Conservation (phyloP, 2,888 invertebrate genomes). For the Lobophora halterata region DNA sequence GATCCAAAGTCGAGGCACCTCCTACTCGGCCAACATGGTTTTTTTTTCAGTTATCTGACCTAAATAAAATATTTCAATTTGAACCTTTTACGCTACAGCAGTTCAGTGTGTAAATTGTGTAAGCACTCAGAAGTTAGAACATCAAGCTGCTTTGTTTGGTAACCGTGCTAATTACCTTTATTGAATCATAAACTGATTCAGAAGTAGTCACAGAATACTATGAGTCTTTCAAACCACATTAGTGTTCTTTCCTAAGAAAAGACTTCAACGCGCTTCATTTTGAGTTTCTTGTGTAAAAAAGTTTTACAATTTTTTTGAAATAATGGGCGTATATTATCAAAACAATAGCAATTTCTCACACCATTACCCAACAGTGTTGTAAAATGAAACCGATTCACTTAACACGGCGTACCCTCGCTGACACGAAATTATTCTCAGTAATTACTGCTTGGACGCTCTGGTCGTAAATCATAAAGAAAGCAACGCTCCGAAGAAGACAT, state of each 20-base stretch:
- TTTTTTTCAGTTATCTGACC: too few relatives aligned
- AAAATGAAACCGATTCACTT: slow-evolving; percentile 13
- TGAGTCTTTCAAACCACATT: too few relatives aligned
- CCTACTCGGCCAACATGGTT: too few relatives aligned
- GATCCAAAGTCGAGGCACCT: too few relatives aligned
- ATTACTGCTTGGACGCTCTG: slow-evolving; percentile 45
- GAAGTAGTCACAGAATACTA: too few relatives aligned
- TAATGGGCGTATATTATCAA: too few relatives aligned
- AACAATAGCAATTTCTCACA: too few relatives aligned
- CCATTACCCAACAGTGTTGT: too few relatives aligned
- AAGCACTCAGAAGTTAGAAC: slow-evolving; percentile 41
- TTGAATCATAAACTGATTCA: slow-evolving; percentile 41
- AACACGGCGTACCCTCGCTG: slow-evolving; percentile 26
- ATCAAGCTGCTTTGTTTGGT: slow-evolving; percentile 34
- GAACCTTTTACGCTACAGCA: slow-evolving; percentile 19
- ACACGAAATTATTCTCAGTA: slow-evolving; percentile 46
- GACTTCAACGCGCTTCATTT: too few relatives aligned
- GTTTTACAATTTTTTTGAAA: too few relatives aligned
- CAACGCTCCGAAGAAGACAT: slow-evolving; percentile 71
- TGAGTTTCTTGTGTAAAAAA: too few relatives aligned
- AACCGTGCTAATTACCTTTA: slow-evolving; percentile 46
- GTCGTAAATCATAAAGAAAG: slow-evolving; percentile 73
- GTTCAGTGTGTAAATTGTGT: slow-evolving; percentile 24
- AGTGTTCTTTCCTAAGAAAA: too few relatives aligned
- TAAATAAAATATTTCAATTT: slow-evolving; percentile 30